Evolutionary conservation across 2,797 vertebrate species (phyloP), one percentile per base, ranked within the genome.

Genomic region (Fundulus diaphanus): DNA sequence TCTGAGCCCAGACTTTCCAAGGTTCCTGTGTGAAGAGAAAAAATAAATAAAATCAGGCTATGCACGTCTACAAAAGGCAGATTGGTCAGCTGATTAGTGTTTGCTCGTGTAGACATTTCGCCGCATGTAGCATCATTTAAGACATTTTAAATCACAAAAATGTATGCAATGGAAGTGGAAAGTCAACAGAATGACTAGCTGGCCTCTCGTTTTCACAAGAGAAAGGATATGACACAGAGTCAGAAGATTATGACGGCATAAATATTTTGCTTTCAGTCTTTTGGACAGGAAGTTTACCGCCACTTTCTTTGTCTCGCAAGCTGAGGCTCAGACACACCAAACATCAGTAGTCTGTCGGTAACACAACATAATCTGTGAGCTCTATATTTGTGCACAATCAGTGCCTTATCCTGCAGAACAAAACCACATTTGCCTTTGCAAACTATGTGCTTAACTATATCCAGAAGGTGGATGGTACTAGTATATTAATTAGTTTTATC

Each of bases 1-100:
- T 92, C 97, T 92, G 85, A 98, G 96, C 91, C 97, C 97, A 0
- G 97, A 98, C 92, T 98, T 98, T 3, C 97, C 97, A 35, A 98
- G 97, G 92, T 98, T 98, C 86, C 97, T 98, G 87, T 68, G 93
- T 93, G 54, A 81, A 92, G 85, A 92, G 18, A 74, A 69, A 76
- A 85, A 73, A 65, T 2, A 8, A 9, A 74, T 49, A 29, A 7
- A 72, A 70, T 85, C 31, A 57, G 66, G 61, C 8, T 22, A 56
- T 35, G 61, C 37, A 61, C 27, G 8, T 52, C 29, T 1, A 3
- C 16, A 74, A 48, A 69, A 16, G 63, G 11, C 42, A 20, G 12
- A 52, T 61, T 48, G 42, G 31, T 67, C 29, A 33, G 48, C 20
- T 37, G 24, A 12, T 31, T 48, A 3, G 20, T 61, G 18, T 16